Evolutionary conservation across 2,888 invertebrate genomes (phyloP), one percentile per base, ranked within the genome.

Genomic region (Lymantria monacha): DNA sequence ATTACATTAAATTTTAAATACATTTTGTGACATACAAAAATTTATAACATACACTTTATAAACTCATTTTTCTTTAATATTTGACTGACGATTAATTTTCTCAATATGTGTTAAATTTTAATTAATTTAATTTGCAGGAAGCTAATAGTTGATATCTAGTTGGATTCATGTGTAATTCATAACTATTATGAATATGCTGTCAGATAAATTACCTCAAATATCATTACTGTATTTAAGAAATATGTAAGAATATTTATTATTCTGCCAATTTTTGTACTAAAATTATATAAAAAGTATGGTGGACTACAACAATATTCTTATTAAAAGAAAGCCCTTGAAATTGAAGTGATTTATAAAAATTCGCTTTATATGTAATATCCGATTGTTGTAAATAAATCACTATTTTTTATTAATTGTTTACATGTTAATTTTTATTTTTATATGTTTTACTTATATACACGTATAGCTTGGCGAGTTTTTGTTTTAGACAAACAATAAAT

Each of bases 321-420:
- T 22, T 22, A 22, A 22, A 22, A 22, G 22, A 22, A 22, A 22
- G 22, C 2, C 30, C 2, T 33, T 33, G 33, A 33, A 33, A 33
- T 10, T 9, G 10, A 38, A 48, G 66, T 71, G 66, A 66, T 70
- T 64, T 60, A 61, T 66, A 33, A 52, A 55, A 58, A 53, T 57
- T 73, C 58, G 63, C 69, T 72, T 69, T 74, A 72, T 61, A 65
- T 67, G 51, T 71, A 69, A 72, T 66, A 61, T 49, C 70, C 7
- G 78, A 83, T 80, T 66, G 70, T 69, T 86, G 87, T 88, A 87
- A 79, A 87, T 87, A 86, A 61, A 82, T 78, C 76, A 59, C 76
- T 83, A 85, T 80, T 86, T 64, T 87, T 83, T 85, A 79, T 73
- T 74, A 61, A 80, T 84, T 81, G 79, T 81, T 81, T 85, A 83